A percentile compares a stretch with the other conserved stretches of the same genome.
These are phyloP conservation scores for Fulmarus glacialis DNA, from an alignment of 2,113 vertebrate genomes.

Conservation along the genomic window DNA sequence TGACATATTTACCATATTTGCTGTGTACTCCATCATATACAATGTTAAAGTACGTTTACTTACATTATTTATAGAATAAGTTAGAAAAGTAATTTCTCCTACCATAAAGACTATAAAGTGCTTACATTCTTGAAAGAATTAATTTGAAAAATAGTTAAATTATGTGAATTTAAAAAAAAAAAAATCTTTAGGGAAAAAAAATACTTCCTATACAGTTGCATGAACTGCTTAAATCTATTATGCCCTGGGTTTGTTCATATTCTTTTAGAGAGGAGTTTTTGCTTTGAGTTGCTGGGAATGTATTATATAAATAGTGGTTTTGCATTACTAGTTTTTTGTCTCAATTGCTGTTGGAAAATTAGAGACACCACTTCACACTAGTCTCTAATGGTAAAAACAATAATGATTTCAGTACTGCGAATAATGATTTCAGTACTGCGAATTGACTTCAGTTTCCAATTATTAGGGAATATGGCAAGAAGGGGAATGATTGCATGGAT, in stretches of 20 bases:
- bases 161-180: not conserved
- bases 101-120: not conserved
- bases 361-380: not conserved
- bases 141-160: not conserved
- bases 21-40: not conserved
- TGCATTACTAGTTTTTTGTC: not conserved
- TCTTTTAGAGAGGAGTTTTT: not conserved
- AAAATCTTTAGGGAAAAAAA: not conserved
- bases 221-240: not conserved
- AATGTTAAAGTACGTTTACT: not conserved
- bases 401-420: not conserved
- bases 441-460: not conserved
- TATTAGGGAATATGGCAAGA: not conserved
- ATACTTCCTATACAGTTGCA: not conserved
- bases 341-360: not conserved
- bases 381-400: not conserved
- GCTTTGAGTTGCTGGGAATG: not conserved
- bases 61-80: not conserved
- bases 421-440: not conserved
- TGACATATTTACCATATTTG: fast-evolving
- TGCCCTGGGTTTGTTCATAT: not conserved
- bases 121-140: not conserved
- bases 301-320: not conserved
- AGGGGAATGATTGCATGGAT: not conserved
- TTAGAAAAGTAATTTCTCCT: not conserved